Evolutionary conservation across 2,113 vertebrate genomes (phyloP).

Genomic region (Canis aureus): DNA sequence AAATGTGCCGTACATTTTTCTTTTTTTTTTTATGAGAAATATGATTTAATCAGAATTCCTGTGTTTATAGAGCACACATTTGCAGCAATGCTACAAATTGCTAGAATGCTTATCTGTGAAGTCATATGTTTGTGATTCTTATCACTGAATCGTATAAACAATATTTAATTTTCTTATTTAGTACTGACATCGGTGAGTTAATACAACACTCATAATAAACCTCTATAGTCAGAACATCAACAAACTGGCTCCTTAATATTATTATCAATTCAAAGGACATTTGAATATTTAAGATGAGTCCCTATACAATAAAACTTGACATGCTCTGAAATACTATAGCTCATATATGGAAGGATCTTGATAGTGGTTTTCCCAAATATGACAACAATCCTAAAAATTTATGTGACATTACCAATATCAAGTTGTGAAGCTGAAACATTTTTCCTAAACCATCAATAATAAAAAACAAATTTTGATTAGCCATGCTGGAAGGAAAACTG

Average conservation of each 20-base stretch:
- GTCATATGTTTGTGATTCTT: slow-evolving; percentile 41
- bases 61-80: background rate
- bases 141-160: background rate
- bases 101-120: slow-evolving; percentile 13
- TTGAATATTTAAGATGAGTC: background rate
- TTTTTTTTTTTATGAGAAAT: slow-evolving; percentile 24
- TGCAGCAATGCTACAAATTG: background rate
- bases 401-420: background rate
- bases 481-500: background rate
- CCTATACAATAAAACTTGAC: background rate
- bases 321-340: background rate
- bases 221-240: background rate
- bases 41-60: slow-evolving; percentile 38
- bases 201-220: background rate
- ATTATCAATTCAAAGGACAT: background rate
- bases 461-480: slow-evolving; percentile 34
- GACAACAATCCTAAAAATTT: background rate
- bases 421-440: background rate
- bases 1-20: background rate
- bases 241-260: background rate
- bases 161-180: slow-evolving; percentile 44
- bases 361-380: background rate
- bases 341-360: background rate
- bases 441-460: slow-evolving; percentile 23
- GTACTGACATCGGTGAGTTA: background rate